These are phyloP conservation scores for Alethe diademata DNA, from an alignment of 2,113 vertebrate genomes.

Conservation along the genomic window DNA sequence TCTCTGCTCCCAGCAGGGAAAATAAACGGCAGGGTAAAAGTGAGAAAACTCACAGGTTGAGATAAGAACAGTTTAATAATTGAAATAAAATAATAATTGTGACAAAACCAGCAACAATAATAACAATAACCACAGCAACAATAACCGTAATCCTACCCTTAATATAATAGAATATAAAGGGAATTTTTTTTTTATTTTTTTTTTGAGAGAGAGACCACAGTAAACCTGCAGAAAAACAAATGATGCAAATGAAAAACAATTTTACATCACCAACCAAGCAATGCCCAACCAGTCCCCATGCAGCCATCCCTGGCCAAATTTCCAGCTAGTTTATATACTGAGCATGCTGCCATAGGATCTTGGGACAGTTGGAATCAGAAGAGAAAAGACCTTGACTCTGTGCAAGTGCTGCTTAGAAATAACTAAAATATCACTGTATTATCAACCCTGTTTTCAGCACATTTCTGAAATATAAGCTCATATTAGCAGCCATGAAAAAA, in stretches of 20 bases:
- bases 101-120: background rate
- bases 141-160: background rate
- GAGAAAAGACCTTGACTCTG: background rate
- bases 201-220: background rate
- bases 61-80: background rate
- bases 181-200: background rate
- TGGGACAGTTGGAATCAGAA: background rate
- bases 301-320: background rate
- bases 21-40: background rate
- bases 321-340: background rate
- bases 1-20: background rate
- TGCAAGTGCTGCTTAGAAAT: background rate
- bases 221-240: background rate
- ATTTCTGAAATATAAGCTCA: background rate
- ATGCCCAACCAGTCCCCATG: background rate
- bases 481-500: background rate
- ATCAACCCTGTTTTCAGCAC: background rate
- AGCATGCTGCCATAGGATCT: background rate
- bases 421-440: background rate
- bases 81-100: background rate
- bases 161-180: background rate
- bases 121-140: background rate
- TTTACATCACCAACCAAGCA: background rate
- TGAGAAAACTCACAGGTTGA: background rate
- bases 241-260: background rate